phyloP scores from a whole-genome alignment of 2,888 invertebrate genomes.

The Biston betularia region DNA sequence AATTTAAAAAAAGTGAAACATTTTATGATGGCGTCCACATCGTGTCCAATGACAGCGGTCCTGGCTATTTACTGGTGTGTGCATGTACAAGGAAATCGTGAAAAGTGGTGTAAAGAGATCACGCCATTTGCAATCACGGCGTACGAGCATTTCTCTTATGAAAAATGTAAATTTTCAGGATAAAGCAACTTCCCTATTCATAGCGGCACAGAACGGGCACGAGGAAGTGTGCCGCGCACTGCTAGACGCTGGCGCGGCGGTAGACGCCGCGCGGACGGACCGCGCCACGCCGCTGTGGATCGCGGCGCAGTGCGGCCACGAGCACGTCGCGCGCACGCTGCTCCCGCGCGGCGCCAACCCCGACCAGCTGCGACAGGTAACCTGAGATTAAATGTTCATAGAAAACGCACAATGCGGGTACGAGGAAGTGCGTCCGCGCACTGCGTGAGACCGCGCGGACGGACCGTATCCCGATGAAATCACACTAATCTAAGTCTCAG shows the following conservation, averaged over 20 bases:
- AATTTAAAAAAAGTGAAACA: too few relatives aligned
- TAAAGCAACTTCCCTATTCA: constrained; percentile 95
- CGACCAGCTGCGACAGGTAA: constrained; percentile 73
- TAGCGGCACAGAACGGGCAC: constrained; percentile 98
- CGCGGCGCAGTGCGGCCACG: constrained; percentile 97
- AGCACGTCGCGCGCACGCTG: constrained; percentile 91
- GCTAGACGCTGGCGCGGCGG: constrained; percentile 89
- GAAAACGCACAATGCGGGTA: constrained; percentile 95
- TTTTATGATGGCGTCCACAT: too few relatives aligned
- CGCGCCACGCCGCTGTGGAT: constrained; percentile 97
- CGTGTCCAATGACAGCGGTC: too few relatives aligned
- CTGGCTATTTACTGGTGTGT: too few relatives aligned
- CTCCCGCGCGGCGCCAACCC: constrained; percentile 92
- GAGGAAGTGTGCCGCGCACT: constrained; percentile 91
- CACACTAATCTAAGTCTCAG: too few relatives aligned
- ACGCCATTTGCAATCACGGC: too few relatives aligned
- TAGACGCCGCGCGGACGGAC: constrained; percentile 92
- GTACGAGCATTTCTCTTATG: too few relatives aligned
- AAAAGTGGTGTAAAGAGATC: too few relatives aligned
- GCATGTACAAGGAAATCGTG: too few relatives aligned
- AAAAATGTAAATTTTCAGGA: constrained; percentile 87
- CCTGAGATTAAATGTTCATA: too few relatives aligned
- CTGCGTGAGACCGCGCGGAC: constrained; percentile 91
- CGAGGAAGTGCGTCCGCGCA: constrained; percentile 91
- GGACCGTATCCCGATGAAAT: too few relatives aligned